Percentiles rank a stretch among this genome's conserved stretches.
These are phyloP conservation scores for Hypolimnas misippus DNA, from an alignment of 2,888 invertebrate species.

Conservation along the genomic window DNA sequence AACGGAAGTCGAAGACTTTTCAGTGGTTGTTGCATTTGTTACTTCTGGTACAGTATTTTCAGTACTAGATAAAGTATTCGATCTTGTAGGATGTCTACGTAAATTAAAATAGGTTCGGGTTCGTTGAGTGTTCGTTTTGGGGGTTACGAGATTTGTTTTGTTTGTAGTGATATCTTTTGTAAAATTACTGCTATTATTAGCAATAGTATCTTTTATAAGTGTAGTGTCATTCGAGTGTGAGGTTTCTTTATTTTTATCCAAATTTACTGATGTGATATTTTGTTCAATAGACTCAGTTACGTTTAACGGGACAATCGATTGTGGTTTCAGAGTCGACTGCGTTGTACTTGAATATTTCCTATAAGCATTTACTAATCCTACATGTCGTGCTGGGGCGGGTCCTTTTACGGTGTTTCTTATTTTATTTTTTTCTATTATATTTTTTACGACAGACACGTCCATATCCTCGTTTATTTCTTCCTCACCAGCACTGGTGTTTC, in stretches of 20 bases:
- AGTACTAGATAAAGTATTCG: constrained; percentile 60
- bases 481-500: constrained; percentile 78
- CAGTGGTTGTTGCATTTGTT: constrained; percentile 70
- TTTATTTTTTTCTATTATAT: constrained; percentile 81
- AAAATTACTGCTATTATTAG: constrained; percentile 22
- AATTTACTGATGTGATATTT: constrained; percentile 54
- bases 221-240: constrained; percentile 50
- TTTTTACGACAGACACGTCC: constrained; percentile 85
- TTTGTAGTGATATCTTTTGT: constrained; percentile 50
- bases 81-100: constrained; percentile 65
- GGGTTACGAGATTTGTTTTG: constrained; percentile 55
- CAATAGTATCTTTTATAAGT: constrained; percentile 45
- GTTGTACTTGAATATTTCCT: constrained; percentile 69
- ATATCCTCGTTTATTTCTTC: constrained; percentile 84
- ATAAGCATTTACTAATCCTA: constrained; percentile 76
- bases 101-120: constrained; percentile 65
- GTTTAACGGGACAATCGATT: constrained; percentile 61
- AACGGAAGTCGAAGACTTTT: constrained; percentile 76
- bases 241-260: constrained; percentile 55
- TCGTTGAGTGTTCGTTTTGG: constrained; percentile 62
- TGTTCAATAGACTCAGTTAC: constrained; percentile 61
- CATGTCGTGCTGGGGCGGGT: constrained; percentile 75
- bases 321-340: constrained; percentile 60
- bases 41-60: constrained; percentile 51
- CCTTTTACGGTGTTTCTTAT: constrained; percentile 79